Percentiles rank a stretch among this genome's conserved stretches.
phyloP scores from a whole-genome alignment of 2,888 invertebrate genomes.

The Allygus modestus region DNA sequence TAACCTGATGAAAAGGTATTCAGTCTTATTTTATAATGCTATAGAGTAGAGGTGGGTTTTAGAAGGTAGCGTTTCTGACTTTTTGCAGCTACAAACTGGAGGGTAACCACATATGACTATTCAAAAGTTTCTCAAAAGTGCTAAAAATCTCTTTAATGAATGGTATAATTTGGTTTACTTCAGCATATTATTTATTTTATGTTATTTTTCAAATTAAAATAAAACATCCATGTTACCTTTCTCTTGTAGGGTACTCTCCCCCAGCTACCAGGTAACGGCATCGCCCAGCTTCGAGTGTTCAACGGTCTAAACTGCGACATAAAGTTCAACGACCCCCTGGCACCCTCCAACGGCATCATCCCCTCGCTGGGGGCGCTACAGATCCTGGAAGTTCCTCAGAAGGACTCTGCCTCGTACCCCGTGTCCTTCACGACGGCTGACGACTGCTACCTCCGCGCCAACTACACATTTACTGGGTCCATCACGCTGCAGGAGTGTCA shows the following conservation, averaged over 20 bases:
- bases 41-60: no score
- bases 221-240: no score
- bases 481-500: background rate
- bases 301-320: constrained; percentile 67
- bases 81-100: no score
- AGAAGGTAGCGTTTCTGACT: no score
- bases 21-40: no score
- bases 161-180: no score
- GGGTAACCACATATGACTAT: no score
- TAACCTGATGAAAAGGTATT: no score
- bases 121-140: no score
- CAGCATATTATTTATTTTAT: no score
- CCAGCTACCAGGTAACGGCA: constrained; percentile 67
- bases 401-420: background rate
- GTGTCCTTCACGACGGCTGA: background rate
- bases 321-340: constrained; percentile 54
- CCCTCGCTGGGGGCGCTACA: constrained; percentile 16
- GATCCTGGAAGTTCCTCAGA: constrained; percentile 1
- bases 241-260: constrained; percentile 67
- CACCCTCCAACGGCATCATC: background rate
- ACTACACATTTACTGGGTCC: background rate
- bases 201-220: no score
- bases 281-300: constrained; percentile 70
- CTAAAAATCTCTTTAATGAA: no score
- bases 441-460: background rate